phyloP scores from a whole-genome alignment of 2,888 invertebrate species.

The Glomeris marginata region DNA sequence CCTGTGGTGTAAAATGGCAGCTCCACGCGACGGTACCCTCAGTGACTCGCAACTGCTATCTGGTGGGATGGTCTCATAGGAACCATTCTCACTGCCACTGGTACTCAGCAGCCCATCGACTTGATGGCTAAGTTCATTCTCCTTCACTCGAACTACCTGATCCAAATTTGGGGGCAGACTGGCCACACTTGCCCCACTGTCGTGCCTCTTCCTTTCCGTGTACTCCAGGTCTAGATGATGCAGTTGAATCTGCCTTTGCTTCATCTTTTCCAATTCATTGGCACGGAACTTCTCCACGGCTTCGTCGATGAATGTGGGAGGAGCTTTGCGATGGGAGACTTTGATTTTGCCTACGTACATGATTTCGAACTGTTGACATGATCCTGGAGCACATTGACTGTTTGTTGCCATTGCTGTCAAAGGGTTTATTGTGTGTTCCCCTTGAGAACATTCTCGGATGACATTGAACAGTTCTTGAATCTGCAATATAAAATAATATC shows the following conservation, averaged over 20 bases:
- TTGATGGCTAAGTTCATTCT: constrained; percentile 25
- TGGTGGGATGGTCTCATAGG: constrained; percentile 2
- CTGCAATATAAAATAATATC: constrained; percentile 35
- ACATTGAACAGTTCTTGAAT: constrained; percentile 55
- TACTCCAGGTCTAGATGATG: not conserved
- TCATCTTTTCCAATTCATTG: constrained; percentile 55
- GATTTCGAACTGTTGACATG: constrained; percentile 41
- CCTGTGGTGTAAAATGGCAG: not conserved
- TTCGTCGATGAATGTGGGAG: constrained; percentile 78
- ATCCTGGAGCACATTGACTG: not conserved
- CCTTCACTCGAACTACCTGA: constrained; percentile 21
- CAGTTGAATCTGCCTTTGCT: constrained; percentile 16
- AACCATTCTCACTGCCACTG: not conserved
- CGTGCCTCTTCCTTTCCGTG: constrained; percentile 22
- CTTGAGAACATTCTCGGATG: constrained; percentile 46
- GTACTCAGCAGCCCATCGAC: not conserved
- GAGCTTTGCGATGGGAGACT: constrained; percentile 70
- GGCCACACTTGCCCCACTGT: constrained; percentile 26
- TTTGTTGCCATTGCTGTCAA: constrained; percentile 9
- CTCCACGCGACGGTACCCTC: not conserved
- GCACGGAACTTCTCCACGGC: constrained; percentile 67
- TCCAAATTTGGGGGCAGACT: constrained; percentile 27
- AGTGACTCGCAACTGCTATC: constrained; percentile 5
- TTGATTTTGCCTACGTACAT: constrained; percentile 82
- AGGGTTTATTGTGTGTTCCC: not conserved